phyloP scores from a whole-genome alignment of 2,113 vertebrate species.

The Bombycilla garrulus region DNA sequence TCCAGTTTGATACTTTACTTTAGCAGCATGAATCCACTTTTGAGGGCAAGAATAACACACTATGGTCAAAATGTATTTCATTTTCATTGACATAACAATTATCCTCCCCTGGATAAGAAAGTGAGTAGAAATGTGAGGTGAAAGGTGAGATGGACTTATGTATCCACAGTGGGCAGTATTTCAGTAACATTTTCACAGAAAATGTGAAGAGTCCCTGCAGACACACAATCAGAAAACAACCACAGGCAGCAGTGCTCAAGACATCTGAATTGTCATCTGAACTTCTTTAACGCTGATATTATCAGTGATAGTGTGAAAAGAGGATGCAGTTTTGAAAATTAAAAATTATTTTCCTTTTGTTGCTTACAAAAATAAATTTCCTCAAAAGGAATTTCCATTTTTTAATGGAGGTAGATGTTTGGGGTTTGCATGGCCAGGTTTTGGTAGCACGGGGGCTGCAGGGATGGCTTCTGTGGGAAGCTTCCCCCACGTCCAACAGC shows the following conservation, averaged over 20 bases:
- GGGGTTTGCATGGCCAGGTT: background rate
- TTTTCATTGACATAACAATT: background rate
- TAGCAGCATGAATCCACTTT: background rate
- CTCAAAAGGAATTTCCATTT: background rate
- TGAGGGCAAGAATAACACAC: background rate
- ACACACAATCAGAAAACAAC: background rate
- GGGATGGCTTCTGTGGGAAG: background rate
- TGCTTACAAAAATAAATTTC: background rate
- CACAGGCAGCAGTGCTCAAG: background rate
- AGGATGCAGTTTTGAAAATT: background rate
- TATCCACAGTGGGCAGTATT: background rate
- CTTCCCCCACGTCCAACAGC: background rate
- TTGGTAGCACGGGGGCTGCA: background rate
- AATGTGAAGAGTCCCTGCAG: background rate
- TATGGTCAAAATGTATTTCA: background rate
- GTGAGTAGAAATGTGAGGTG: background rate
- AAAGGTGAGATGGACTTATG: background rate
- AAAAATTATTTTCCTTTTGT: background rate
- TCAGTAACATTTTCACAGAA: background rate
- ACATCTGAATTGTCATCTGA: background rate
- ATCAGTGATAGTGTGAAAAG: accelerated
- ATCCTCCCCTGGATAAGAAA: background rate
- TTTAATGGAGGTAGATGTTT: background rate
- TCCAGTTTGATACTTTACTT: background rate
- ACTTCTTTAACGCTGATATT: background rate